Evolutionary conservation across 2,888 invertebrate genomes (phyloP).

Genomic region (Lycia hirtaria): DNA sequence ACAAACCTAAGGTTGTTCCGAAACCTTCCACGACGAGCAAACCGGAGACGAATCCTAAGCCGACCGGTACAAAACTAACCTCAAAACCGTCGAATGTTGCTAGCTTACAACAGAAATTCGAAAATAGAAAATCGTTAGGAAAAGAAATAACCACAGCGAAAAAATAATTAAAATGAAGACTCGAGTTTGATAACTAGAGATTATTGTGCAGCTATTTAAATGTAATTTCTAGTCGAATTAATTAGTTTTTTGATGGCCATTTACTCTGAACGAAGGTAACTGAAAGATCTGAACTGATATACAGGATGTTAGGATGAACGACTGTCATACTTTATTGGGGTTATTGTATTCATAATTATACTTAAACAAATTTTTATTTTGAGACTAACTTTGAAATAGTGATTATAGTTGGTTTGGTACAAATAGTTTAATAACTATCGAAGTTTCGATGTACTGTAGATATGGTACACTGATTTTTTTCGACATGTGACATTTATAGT

Average conservation of each 20-base stretch:
- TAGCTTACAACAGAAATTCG: constrained; percentile 92
- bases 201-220: constrained; percentile 43
- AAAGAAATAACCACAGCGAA: constrained; percentile 71
- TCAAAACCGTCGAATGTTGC: constrained; percentile 90
- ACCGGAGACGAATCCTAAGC: constrained; percentile 65
- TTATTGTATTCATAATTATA: too few relatives aligned
- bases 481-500: too few relatives aligned
- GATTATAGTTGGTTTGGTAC: too few relatives aligned
- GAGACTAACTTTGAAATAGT: too few relatives aligned
- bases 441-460: too few relatives aligned
- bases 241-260: constrained; percentile 45
- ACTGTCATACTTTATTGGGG: too few relatives aligned
- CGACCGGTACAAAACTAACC: constrained; percentile 76
- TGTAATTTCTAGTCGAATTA: constrained; percentile 50
- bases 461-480: too few relatives aligned
- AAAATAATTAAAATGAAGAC: constrained; percentile 51
- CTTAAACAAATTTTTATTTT: too few relatives aligned
- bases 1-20: constrained; percentile 78
- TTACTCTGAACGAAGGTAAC: constrained; percentile 39
- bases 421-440: too few relatives aligned
- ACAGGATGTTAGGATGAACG: too few relatives aligned
- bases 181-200: constrained; percentile 32
- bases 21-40: constrained; percentile 68
- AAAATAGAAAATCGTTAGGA: constrained; percentile 83
- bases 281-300: constrained; percentile 44